These are phyloP conservation scores for Amblyornis subalaris DNA, from an alignment of 2,113 vertebrate species.

Conservation along the genomic window DNA sequence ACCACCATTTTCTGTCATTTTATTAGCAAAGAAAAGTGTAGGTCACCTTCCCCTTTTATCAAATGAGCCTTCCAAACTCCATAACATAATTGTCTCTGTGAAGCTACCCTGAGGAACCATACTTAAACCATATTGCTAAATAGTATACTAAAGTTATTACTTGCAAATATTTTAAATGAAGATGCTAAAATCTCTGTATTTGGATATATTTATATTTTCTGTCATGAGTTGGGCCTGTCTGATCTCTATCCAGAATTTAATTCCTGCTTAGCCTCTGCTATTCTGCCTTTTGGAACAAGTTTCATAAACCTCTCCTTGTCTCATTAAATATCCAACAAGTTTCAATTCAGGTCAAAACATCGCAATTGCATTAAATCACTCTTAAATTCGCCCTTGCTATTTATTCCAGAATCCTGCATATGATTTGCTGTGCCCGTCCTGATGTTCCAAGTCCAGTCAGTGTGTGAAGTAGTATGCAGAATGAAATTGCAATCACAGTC, in stretches of 20 bases:
- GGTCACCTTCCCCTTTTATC: neutral
- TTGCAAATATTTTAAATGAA: neutral
- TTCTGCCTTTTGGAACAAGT: neutral
- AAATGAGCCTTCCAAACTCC: neutral
- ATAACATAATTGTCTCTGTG: neutral
- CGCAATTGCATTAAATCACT: neutral
- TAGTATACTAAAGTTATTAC: neutral
- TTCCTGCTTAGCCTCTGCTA: neutral
- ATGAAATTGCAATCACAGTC: neutral
- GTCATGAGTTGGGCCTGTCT: neutral
- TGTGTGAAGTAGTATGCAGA: neutral
- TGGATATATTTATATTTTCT: neutral
- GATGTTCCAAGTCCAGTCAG: neutral
- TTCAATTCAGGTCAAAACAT: neutral
- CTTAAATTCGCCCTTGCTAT: neutral
- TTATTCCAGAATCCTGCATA: neutral
- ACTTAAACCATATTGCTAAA: neutral
- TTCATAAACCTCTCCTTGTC: neutral
- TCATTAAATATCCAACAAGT: neutral
- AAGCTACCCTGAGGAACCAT: neutral
- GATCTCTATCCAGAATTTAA: neutral
- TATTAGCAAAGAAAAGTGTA: neutral
- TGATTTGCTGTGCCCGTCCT: neutral
- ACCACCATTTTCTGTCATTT: neutral
- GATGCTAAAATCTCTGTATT: neutral